Evolutionary conservation across 2,113 vertebrate genomes (phyloP).

Genomic region (Aythya baeri): DNA sequence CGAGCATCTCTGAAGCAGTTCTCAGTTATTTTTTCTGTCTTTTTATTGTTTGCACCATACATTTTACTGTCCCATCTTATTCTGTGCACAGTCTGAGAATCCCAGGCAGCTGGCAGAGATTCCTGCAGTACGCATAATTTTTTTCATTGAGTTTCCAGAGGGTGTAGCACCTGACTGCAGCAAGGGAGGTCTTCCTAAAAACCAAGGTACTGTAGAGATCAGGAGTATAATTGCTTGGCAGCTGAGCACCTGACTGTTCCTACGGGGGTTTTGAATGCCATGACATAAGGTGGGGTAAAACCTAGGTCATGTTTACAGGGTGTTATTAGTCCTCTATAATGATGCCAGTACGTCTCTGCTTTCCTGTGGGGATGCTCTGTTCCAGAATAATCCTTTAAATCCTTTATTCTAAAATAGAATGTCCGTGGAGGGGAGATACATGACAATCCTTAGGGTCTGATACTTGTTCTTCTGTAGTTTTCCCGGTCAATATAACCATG

Average conservation of each 20-base stretch:
- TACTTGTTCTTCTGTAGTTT: neutral
- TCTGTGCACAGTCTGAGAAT: neutral
- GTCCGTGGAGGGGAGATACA: neutral
- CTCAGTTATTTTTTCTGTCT: neutral
- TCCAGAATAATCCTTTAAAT: conserved; percentile 42
- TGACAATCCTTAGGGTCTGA: neutral
- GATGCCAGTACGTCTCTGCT: conserved; percentile 7
- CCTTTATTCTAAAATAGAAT: conserved; percentile 22
- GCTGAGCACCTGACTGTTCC: conserved; percentile 27
- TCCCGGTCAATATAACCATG: neutral
- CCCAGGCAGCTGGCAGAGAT: neutral
- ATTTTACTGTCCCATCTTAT: neutral
- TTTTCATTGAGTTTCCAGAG: neutral
- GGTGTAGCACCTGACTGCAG: neutral
- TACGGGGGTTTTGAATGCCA: conserved; percentile 15
- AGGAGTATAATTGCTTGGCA: conserved; percentile 28
- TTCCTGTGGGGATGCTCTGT: conserved; percentile 39
- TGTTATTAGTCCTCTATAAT: conserved; percentile 31
- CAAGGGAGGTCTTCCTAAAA: conserved; percentile 31
- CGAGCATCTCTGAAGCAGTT: neutral
- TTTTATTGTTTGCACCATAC: neutral
- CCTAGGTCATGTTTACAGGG: conserved; percentile 19
- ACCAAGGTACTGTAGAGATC: conserved; percentile 18
- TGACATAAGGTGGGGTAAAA: conserved; percentile 39
- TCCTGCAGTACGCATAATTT: neutral